Base-by-base conservation (phyloP, 1,140 invertebrate genomes). In the Acromyrmex charruanus region DNA sequence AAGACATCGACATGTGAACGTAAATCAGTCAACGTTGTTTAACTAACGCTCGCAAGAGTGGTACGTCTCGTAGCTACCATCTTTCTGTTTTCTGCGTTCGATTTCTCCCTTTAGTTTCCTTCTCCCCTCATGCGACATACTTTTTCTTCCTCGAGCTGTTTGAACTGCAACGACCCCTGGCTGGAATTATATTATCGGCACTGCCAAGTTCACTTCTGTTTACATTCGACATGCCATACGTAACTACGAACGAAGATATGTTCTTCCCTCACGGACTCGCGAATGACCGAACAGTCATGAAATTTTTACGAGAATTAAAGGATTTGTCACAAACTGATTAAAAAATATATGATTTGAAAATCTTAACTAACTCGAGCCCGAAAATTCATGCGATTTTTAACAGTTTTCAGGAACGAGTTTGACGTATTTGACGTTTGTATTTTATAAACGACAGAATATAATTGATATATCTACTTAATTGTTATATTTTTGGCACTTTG, bases 131-230 rank as follows among this genome's bases (percentile, higher is more conserved):
- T 51, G 77, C 85, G 89, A 53, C 66, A 86, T 49, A 85, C 88
- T 87, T 90, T 90, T 88, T 87, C 77, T 59, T 90, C 88, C 53
- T 86, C 77, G 65, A 80, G 31, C 53, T 21, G 59, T 79, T 89
- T 87, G 66, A 84, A 87, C 66, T 81, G 71, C 79, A 72, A 25
- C 89, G 88, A 89, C 88, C 88, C 88, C 49, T 74, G 21, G 49
- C 66, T 79, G 71, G 77, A 65, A 85, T 84, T 85, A 71, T 69
- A 90, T 90, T 89, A 89, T 90, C 88, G 79, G 58, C 85, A 90
- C 88, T 87, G 85, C 88, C 89, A 90, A 90, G 89, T 90, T 89
- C 89, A 90, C 59, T 89, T 87, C 74, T 90, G 89, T 90, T 90
- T 90, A 89, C 88, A 87, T 89, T 89, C 85, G 66, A 18, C 69